Evolutionary conservation across 2,797 vertebrate genomes (phyloP).

Genomic region (Hippopotamyrus pictus): DNA sequence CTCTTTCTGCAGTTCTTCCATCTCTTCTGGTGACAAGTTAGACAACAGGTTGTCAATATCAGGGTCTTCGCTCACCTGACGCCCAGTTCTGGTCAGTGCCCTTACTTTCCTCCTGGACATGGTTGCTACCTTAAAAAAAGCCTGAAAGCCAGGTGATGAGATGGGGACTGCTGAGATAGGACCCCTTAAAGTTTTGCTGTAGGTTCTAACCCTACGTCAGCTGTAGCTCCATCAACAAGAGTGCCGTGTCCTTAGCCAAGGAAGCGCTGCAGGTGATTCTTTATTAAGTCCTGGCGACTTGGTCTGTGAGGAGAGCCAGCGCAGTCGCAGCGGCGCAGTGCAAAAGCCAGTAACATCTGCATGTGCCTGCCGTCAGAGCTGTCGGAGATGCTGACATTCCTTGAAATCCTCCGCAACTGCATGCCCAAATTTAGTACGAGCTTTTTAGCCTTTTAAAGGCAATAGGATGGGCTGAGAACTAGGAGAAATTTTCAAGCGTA

Average conservation of each 20-base stretch:
- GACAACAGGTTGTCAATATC: slow-evolving; percentile 91
- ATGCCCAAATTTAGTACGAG: slow-evolving; percentile 97
- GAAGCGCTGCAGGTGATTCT: slow-evolving; percentile 44
- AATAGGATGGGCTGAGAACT: slow-evolving; percentile 68
- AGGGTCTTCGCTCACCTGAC: slow-evolving; percentile 95
- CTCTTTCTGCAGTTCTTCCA: slow-evolving; percentile 89
- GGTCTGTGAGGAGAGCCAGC: neutral
- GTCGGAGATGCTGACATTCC: slow-evolving; percentile 90
- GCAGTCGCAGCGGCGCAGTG: slow-evolving; percentile 45
- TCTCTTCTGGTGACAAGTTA: slow-evolving; percentile 87
- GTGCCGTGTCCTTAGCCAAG: slow-evolving; percentile 35
- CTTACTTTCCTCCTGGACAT: slow-evolving; percentile 77
- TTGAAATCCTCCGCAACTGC: slow-evolving; percentile 84
- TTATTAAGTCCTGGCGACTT: slow-evolving; percentile 28
- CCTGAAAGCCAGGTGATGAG: neutral
- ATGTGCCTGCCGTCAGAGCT: slow-evolving; percentile 64
- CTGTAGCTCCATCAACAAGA: neutral
- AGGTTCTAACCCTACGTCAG: neutral
- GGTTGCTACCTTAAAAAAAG: slow-evolving; percentile 4
- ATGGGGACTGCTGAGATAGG: neutral
- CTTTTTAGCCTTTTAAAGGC: slow-evolving; percentile 96
- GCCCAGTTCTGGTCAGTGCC: slow-evolving; percentile 78
- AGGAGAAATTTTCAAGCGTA: slow-evolving; percentile 12
- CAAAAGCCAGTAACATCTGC: slow-evolving; percentile 53
- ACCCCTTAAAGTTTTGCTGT: neutral